Base-by-base conservation (phyloP, 2,113 vertebrate species). In the Equus przewalskii region DNA sequence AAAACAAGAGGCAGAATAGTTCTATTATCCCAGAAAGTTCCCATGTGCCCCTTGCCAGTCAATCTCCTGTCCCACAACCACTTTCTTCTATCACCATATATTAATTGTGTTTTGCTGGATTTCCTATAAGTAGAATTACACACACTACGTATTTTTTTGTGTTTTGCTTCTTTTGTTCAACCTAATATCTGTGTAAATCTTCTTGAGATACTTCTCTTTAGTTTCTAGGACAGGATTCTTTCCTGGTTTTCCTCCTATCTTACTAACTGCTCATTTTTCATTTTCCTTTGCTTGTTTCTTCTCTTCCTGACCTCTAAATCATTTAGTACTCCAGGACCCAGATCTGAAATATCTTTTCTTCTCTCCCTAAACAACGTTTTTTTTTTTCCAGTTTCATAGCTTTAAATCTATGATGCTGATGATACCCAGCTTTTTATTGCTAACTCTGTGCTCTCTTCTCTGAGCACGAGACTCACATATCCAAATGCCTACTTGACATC, bases 401-500 rank as follows among this genome's bases (percentile, higher is more conserved):
- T 96, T 93, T 85, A 44, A 79, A 72, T 95, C 79, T 90, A 18
- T 70, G n/a, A 76, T 76, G 49, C 51, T 70, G n/a, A 81, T 44
- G n/a, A 90, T 79, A 72, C 11, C 28, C 13, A 90, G 64, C 22
- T 46, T 70, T 62, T 78, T 89, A 85, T 18, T 78, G 62, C 44
- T 46, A 78, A 76, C 46, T 78, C 60, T 89, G 70, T 62, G 73
- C 30, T 78, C 41, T 76, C 8, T 56, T 54, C 15, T 67, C 44
- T 19, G 60, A 92, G 7, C 41, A 5, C 5, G 49, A 92, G 41
- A 89, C 41, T 76, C 60, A 69, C 12, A 49, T 60, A 67, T 26
- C 26, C 24, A 69, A 89, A 65, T 21, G 41, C 22, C 58, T 41
- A 81, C 16, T 6, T 49, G 49, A 92, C 30, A 76, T 30, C 54